phyloP scores from a whole-genome alignment of 2,888 invertebrate genomes.

The Drosophila incognita region DNA sequence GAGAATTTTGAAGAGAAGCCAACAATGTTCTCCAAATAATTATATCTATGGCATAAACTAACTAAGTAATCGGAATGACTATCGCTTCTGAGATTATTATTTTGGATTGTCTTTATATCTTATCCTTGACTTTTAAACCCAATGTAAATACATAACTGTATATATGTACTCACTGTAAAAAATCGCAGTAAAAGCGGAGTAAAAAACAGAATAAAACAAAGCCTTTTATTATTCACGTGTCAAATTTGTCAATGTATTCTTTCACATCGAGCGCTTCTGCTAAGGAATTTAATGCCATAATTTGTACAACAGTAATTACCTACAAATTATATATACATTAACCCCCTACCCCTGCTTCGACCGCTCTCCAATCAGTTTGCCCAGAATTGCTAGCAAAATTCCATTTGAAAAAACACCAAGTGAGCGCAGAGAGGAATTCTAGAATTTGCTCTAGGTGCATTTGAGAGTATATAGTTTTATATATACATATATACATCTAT shows the following conservation, averaged over 20 bases:
- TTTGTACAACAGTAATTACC: conserved; percentile 33
- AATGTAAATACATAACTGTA: background rate
- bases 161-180: conserved; percentile 2
- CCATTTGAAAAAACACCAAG: conserved; percentile 7
- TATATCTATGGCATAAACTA: background rate
- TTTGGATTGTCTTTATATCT: conserved; percentile 16
- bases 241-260: conserved; percentile 34
- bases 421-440: conserved; percentile 34
- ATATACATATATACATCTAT: background rate
- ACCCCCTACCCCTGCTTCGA: background rate
- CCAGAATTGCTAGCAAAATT: conserved; percentile 21
- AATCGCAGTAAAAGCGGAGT: background rate
- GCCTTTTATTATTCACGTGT: conserved; percentile 39
- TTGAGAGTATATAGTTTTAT: conserved; percentile 1
- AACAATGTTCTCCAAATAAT: background rate
- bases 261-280: conserved; percentile 38
- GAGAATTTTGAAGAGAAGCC: background rate
- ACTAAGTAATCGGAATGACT: conserved; percentile 18
- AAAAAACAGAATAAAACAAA: background rate
- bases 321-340: background rate
- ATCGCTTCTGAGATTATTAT: conserved; percentile 13
- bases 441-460: background rate
- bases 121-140: conserved; percentile 16
- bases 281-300: conserved; percentile 46
- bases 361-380: background rate